Conservation (phyloP, 2,888 invertebrate genomes). For the Heliconius sara region DNA sequence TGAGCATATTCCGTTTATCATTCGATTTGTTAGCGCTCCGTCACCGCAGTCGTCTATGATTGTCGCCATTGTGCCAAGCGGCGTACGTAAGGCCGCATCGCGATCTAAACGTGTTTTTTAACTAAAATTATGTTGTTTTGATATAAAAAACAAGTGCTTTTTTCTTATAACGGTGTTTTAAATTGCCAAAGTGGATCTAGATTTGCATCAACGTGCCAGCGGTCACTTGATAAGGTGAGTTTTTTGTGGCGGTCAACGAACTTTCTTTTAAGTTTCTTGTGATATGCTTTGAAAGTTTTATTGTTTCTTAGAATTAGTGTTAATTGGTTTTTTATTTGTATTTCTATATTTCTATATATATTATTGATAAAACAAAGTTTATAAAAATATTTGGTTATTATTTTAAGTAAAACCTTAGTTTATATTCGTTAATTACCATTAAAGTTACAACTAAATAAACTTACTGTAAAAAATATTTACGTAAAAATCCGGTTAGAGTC, state of each 20-base stretch:
- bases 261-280: constrained; percentile 50
- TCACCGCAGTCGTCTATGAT: constrained; percentile 80
- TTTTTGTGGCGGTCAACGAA: constrained; percentile 55
- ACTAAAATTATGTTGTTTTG: constrained; percentile 55
- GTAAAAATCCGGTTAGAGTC: background rate
- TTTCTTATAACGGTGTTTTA: constrained; percentile 58
- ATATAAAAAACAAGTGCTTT: constrained; percentile 56
- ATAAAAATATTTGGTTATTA: background rate
- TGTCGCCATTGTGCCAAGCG: constrained; percentile 81
- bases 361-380: background rate
- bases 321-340: background rate
- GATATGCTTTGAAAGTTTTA: background rate
- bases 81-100: constrained; percentile 67
- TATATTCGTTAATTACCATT: background rate
- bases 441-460: background rate
- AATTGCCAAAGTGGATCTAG: constrained; percentile 89
- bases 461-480: background rate
- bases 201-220: constrained; percentile 89
- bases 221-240: constrained; percentile 89
- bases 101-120: constrained; percentile 58
- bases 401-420: background rate
- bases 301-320: background rate
- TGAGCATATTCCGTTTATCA: constrained; percentile 72
- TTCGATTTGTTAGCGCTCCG: constrained; percentile 80
- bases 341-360: background rate